phyloP scores from a whole-genome alignment of 2,797 vertebrate genomes.

The Heterohyrax brucei region DNA sequence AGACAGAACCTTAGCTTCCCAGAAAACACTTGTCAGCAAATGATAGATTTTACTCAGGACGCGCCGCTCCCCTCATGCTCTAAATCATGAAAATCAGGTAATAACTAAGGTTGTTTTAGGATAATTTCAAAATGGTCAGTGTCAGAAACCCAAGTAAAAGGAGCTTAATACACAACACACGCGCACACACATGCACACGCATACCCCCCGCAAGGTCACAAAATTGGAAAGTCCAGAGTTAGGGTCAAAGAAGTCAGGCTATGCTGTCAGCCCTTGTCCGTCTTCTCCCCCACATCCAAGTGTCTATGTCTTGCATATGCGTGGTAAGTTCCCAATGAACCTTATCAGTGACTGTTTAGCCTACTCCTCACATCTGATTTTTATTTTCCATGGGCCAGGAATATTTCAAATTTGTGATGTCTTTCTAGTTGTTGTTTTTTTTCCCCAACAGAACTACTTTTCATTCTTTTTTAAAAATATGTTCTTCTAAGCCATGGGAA shows the following conservation, averaged over 20 bases:
- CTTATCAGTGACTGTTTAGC: not conserved
- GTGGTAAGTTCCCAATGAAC: not conserved
- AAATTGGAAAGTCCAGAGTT: not conserved
- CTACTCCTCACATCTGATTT: not conserved
- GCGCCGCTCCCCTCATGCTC: not conserved
- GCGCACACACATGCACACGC: too few relatives aligned
- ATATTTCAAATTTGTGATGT: constrained; percentile 21
- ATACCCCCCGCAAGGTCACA: not conserved
- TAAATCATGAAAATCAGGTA: not conserved
- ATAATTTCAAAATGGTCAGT: not conserved
- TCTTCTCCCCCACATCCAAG: too few relatives aligned
- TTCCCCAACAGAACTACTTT: not conserved
- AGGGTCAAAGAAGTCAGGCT: not conserved
- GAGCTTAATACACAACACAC: not conserved
- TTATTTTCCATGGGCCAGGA: constrained; percentile 8
- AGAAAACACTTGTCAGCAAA: not conserved
- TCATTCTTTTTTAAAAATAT: constrained; percentile 62
- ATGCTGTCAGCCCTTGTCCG: not conserved
- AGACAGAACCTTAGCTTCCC: not conserved
- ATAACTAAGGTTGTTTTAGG: not conserved
- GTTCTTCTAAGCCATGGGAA: constrained; percentile 19
- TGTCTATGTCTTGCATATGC: not conserved
- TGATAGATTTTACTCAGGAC: not conserved
- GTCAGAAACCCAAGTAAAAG: not conserved
- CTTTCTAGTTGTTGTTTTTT: constrained; percentile 15